Percentiles rank a stretch among this genome's conserved stretches.
Evolutionary conservation across 2,797 vertebrate species (phyloP).

Genomic region (Pachyuromys duprasi): DNA sequence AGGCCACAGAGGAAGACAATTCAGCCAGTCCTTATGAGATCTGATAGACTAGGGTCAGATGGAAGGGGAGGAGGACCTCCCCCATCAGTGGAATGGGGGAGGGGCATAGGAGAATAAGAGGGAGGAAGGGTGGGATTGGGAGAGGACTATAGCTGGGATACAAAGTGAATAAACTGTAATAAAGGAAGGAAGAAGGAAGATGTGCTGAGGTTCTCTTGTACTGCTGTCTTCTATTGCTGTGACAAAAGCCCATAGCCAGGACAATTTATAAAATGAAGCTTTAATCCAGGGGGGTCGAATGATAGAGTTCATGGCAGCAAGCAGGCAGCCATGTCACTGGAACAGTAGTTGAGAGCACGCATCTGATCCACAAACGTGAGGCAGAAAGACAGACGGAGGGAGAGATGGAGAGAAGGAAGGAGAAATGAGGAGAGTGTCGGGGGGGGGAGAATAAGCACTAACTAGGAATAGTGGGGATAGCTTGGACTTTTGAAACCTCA

Average conservation of each 20-base stretch:
- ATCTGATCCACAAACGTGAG: not conserved
- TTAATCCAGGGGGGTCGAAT: not conserved
- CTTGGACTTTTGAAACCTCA: not conserved
- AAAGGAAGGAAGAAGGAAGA: too few relatives aligned
- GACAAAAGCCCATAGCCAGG: not conserved
- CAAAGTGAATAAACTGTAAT: too few relatives aligned
- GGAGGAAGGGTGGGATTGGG: too few relatives aligned
- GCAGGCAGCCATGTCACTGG: not conserved
- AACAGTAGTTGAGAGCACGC: not conserved
- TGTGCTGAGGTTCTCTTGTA: not conserved
- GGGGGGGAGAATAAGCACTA: not conserved
- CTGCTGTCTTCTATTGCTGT: not conserved
- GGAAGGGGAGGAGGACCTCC: too few relatives aligned
- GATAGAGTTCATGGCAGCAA: not conserved
- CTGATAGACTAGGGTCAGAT: too few relatives aligned
- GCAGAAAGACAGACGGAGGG: not conserved
- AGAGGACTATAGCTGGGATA: too few relatives aligned
- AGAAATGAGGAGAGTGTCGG: not conserved
- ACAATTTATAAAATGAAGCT: not conserved
- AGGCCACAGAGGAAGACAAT: too few relatives aligned
- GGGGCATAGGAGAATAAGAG: too few relatives aligned
- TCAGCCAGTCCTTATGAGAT: too few relatives aligned
- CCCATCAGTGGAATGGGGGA: too few relatives aligned
- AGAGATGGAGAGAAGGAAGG: not conserved
- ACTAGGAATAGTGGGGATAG: not conserved